Conservation (phyloP, 2,797 vertebrate species). For the Coracias cyanogaster region DNA sequence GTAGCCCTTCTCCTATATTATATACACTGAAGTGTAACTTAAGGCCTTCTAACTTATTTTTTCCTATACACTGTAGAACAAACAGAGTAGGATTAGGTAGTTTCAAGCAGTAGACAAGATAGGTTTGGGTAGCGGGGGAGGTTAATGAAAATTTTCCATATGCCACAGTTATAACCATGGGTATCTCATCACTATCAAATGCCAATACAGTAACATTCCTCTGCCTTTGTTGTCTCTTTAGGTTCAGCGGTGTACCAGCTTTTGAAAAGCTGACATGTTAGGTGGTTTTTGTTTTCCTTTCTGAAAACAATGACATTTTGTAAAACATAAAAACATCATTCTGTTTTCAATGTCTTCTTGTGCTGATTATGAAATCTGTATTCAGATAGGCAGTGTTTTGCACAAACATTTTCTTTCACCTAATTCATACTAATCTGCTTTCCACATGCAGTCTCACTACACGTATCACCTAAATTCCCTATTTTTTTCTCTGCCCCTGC, state of each 20-base stretch:
- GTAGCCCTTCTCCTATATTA: not conserved
- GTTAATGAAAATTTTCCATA: not conserved
- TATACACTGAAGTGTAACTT: not conserved
- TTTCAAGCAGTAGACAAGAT: not conserved
- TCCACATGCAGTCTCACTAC: slow-evolving; percentile 43
- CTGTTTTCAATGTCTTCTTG: not conserved
- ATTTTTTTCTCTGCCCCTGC: not conserved
- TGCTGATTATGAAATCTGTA: slow-evolving; percentile 54
- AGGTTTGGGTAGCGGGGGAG: accelerated
- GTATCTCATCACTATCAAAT: not conserved
- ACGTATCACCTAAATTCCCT: slow-evolving; percentile 12
- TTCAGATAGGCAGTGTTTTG: slow-evolving; percentile 31
- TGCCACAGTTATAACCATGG: not conserved
- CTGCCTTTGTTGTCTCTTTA: not conserved
- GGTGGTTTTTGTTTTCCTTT: not conserved
- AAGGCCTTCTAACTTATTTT: not conserved
- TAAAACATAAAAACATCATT: not conserved
- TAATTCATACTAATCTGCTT: slow-evolving; percentile 63
- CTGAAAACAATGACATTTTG: not conserved
- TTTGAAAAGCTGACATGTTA: not conserved
- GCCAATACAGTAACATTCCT: not conserved
- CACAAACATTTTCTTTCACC: slow-evolving; percentile 28
- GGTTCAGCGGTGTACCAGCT: not conserved
- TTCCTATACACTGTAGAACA: accelerated
- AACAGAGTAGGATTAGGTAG: not conserved